Evolutionary conservation across 1,140 invertebrate species (phyloP).

Genomic region (Meloidogyne chitwoodi): DNA sequence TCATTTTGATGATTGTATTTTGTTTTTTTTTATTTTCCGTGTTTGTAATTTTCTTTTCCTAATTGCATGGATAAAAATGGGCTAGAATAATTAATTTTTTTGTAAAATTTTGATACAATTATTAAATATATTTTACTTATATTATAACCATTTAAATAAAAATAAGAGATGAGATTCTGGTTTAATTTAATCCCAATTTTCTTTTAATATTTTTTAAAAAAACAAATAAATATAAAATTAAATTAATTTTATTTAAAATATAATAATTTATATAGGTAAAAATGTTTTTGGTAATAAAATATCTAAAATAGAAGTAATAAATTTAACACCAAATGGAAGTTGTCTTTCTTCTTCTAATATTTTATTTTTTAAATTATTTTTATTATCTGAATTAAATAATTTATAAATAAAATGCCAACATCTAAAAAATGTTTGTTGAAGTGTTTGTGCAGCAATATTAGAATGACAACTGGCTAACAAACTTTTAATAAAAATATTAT

Average conservation of each 20-base stretch:
- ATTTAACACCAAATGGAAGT: conserved; percentile 2
- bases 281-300: conserved; percentile 6
- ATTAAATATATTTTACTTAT: too few relatives aligned
- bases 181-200: too few relatives aligned
- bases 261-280: neutral
- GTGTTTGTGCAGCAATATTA: conserved; percentile 49
- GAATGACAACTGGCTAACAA: conserved; percentile 46
- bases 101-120: too few relatives aligned
- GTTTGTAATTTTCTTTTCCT: neutral
- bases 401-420: conserved; percentile 26
- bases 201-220: too few relatives aligned
- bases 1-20: neutral
- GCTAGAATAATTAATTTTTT: neutral
- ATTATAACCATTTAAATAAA: too few relatives aligned
- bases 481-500: neutral
- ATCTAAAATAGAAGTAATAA: conserved; percentile 8
- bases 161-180: too few relatives aligned
- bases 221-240: too few relatives aligned
- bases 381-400: neutral
- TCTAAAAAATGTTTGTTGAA: conserved; percentile 51
- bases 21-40: neutral
- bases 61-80: neutral
- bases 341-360: neutral
- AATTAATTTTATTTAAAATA: too few relatives aligned
- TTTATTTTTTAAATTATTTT: neutral